phyloP scores from a whole-genome alignment of 2,113 vertebrate species.

The Setophaga coronata region DNA sequence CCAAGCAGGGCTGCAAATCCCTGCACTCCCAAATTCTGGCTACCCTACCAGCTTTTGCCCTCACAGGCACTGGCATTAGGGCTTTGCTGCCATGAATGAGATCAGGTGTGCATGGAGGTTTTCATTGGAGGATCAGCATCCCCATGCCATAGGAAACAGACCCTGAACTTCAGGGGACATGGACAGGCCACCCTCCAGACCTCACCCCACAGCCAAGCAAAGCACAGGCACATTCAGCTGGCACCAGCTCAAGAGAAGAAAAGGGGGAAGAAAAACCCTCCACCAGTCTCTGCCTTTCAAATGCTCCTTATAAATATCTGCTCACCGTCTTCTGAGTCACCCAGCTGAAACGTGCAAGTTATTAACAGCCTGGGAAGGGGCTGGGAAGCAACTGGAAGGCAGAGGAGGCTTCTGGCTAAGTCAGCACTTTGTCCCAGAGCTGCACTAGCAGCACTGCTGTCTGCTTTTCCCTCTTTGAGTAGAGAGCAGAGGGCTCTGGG shows the following conservation, averaged over 20 bases:
- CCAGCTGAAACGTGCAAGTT: neutral
- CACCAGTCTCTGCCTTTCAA: neutral
- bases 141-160: rapidly evolving
- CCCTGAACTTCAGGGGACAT: neutral
- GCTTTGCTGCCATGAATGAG: neutral
- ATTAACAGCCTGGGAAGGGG: neutral
- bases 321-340: slow-evolving; percentile 32
- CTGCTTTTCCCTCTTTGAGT: neutral
- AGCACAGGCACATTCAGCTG: neutral
- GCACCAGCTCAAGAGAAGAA: neutral
- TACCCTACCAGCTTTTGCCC: neutral
- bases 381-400: neutral
- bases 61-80: neutral
- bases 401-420: neutral
- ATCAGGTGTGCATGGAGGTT: neutral
- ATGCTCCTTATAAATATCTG: slow-evolving; percentile 18
- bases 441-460: neutral
- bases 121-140: neutral
- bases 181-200: neutral
- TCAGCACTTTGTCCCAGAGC: neutral
- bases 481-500: neutral
- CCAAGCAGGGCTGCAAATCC: neutral
- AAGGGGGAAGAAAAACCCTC: neutral
- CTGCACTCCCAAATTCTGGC: neutral
- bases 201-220: neutral